Evolutionary conservation across 2,113 vertebrate species (phyloP).

Genomic region (Phaethornis superciliosus): DNA sequence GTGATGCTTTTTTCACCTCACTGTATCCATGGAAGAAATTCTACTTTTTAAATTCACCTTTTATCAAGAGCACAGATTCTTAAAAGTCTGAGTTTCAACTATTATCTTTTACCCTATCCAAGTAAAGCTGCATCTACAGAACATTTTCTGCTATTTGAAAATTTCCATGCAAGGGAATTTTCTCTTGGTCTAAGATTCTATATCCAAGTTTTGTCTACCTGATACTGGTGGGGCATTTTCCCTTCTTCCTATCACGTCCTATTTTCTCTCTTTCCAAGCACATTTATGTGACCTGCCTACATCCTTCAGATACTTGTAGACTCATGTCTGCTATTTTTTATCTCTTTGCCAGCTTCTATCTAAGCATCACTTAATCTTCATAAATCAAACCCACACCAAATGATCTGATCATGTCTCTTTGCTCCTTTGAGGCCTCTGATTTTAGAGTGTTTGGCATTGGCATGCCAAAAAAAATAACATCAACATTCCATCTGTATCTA

Average conservation of each 20-base stretch:
- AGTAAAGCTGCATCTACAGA: background rate
- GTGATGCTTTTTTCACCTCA: background rate
- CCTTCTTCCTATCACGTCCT: background rate
- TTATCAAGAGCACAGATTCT: background rate
- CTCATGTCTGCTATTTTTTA: conserved; percentile 26
- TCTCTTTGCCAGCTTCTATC: background rate
- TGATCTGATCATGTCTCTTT: background rate
- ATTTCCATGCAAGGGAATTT: background rate
- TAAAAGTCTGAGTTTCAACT: background rate
- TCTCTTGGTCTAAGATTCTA: background rate
- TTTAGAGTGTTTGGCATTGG: background rate
- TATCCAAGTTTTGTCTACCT: background rate
- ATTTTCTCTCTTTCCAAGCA: background rate
- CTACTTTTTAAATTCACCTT: background rate
- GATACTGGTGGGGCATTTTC: background rate
- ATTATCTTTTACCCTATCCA: background rate
- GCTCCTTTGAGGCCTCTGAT: conserved; percentile 8
- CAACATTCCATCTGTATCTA: background rate
- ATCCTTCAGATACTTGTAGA: conserved; percentile 1
- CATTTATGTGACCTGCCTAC: background rate
- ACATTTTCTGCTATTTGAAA: background rate
- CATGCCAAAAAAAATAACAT: background rate
- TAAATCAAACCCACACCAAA: conserved; percentile 17
- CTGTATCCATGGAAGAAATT: background rate
- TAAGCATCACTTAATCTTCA: background rate